Percentiles rank a stretch among this genome's conserved stretches.
Evolutionary conservation across 2,113 vertebrate genomes (phyloP).

Genomic region (Condylura cristata): DNA sequence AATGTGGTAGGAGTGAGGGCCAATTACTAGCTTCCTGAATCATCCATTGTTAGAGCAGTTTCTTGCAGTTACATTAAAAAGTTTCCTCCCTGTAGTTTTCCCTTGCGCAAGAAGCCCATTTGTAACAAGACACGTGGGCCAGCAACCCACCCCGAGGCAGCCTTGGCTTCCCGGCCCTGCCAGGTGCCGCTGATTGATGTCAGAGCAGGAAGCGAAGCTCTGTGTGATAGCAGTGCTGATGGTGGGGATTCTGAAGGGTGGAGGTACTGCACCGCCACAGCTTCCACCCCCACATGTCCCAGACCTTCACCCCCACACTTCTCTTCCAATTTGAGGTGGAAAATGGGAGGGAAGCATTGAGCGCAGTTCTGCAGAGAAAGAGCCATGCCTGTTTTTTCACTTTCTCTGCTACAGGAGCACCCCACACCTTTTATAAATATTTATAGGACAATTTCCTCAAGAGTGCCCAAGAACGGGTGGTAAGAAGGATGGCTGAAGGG

Average conservation of each 20-base stretch:
- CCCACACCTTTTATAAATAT: neutral
- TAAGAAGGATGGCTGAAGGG: neutral
- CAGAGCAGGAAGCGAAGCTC: neutral
- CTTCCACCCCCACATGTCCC: neutral
- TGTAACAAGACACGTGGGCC: neutral
- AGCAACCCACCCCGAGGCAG: neutral
- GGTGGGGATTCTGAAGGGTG: neutral
- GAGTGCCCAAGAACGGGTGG: neutral
- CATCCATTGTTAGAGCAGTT: slow-evolving; percentile 52
- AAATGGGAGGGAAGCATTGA: neutral
- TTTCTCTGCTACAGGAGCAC: neutral
- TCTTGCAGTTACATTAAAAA: slow-evolving; percentile 15
- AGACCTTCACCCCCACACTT: neutral
- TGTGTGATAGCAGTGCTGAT: neutral
- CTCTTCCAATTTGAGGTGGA: neutral
- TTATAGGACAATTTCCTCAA: neutral
- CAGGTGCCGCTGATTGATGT: neutral
- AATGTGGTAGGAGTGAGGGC: neutral
- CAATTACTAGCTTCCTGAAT: slow-evolving; percentile 52
- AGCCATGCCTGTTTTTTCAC: neutral
- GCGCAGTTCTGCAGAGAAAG: neutral
- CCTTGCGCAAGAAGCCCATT: neutral
- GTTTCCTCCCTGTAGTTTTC: neutral
- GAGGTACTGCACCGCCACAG: neutral
- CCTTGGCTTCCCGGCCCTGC: neutral